phyloP scores from a whole-genome alignment of 1,140 invertebrate genomes.

The Aphaenogaster rudis region DNA sequence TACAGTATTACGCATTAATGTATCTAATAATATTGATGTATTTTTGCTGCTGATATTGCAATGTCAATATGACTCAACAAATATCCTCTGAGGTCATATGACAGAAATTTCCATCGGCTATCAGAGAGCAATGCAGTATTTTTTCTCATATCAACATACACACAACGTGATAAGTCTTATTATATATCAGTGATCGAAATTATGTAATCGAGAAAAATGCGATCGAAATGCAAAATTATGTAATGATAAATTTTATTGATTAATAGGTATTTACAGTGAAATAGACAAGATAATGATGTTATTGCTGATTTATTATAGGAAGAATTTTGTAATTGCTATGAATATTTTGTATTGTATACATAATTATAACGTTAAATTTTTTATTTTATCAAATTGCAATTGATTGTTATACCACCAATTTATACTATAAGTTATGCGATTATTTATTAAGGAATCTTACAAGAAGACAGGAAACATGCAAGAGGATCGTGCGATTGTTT shows the following conservation, averaged over 20 bases:
- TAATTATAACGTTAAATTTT: constrained; percentile 47
- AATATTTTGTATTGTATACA: constrained; percentile 34
- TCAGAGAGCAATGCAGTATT: constrained; percentile 36
- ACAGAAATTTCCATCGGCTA: constrained; percentile 52
- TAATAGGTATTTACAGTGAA: neutral
- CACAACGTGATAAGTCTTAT: constrained; percentile 30
- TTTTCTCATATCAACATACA: constrained; percentile 25
- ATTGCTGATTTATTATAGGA: constrained; percentile 7
- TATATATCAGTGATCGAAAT: neutral
- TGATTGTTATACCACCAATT: no score
- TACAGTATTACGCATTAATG: neutral
- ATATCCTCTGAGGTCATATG: neutral
- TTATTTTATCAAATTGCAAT: neutral
- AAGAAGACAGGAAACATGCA: neutral
- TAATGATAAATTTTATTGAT: constrained; percentile 39
- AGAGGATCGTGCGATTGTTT: neutral
- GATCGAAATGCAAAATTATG: neutral
- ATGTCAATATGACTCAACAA: constrained; percentile 3
- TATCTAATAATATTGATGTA: neutral
- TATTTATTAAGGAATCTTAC: neutral
- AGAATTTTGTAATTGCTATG: constrained; percentile 6
- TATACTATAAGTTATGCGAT: neutral
- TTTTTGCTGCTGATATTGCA: neutral
- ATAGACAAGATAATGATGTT: neutral
- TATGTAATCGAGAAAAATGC: neutral